Conservation (phyloP, 2,797 vertebrate genomes). For the Channa striata region DNA sequence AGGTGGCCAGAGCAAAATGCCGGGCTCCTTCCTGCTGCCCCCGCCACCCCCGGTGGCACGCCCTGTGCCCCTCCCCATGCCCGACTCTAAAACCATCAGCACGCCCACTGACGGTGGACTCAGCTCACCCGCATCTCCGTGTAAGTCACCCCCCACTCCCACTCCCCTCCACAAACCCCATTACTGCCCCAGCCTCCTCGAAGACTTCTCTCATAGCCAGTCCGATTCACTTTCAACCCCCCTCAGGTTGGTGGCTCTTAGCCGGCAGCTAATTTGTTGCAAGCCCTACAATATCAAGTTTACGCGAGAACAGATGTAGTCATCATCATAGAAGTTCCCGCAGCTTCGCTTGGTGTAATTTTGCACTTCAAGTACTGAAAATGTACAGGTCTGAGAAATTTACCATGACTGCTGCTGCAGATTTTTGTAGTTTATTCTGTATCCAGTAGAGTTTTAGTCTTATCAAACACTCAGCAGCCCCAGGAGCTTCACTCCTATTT, state of each 20-base stretch:
- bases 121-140: constrained; percentile 93
- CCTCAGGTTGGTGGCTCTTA: constrained; percentile 38
- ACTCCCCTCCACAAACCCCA: constrained; percentile 77
- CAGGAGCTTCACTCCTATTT: constrained; percentile 54
- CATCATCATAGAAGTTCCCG: constrained; percentile 47
- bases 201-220: constrained; percentile 60
- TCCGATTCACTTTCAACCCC: constrained; percentile 40
- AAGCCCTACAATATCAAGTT: constrained; percentile 23
- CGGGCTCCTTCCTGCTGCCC: constrained; percentile 96
- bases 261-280: constrained; percentile 35
- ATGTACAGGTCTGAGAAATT: constrained; percentile 35
- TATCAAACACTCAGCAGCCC: constrained; percentile 74
- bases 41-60: constrained; percentile 95
- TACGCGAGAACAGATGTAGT: constrained; percentile 39
- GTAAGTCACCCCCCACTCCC: constrained; percentile 89
- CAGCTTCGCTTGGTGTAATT: constrained; percentile 3
- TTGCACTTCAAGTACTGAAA: neutral
- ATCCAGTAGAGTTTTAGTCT: constrained; percentile 50
- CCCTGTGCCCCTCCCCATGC: constrained; percentile 96
- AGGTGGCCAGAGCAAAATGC: constrained; percentile 96
- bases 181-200: constrained; percentile 74
- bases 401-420: constrained; percentile 37
- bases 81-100: constrained; percentile 92
- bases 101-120: constrained; percentile 91
- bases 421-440: constrained; percentile 32